Base-by-base conservation (phyloP, 2,113 vertebrate genomes). In the Seriola aureovittata region DNA sequence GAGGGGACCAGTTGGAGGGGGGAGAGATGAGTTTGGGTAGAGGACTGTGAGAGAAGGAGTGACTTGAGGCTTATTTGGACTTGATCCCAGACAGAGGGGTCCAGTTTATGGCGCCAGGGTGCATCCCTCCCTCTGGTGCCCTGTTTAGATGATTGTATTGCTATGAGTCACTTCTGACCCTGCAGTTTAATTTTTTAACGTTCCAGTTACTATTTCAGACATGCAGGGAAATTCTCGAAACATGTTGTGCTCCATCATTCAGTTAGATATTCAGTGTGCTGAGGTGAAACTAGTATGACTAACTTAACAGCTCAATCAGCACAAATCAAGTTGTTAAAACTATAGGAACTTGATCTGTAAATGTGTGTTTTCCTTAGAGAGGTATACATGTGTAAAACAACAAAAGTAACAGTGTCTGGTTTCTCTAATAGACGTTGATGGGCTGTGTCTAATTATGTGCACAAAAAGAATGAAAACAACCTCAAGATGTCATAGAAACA, bases 1-100 rank as follows among this genome's bases (percentile, higher is more conserved):
- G 42, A 58, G 80, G 36, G 54, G 57, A 60, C 38, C n/a, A n/a
- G 52, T 19, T 63, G 42, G 29, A 72, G 78, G 67, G 67, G 64
- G 69, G 86, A 81, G 84, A 67, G 82, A 84, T 87, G 79, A 80
- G 84, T 88, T 86, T 78, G 75, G 88, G 80, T 86, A 82, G 71
- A 84, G 75, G 40, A 65, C 73, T 88, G 68, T 66, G 81, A 82
- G 88, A 82, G 85, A 82, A 87, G 80, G 75, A 88, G 83, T 72
- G 77, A 90, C 79, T 85, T 87, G 85, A 89, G 88, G 84, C 71
- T 87, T 86, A 82, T 89, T 90, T 94, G 90, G 85, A 92, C 82
- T 75, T 64, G 62, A 64, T 89, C 89, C 84, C 89, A 90, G 89
- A 90, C 88, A 38, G 69, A 86, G 80, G 86, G 84, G 86, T 88